Conservation (phyloP, 2,797 vertebrate species). For the Balearica regulorum region DNA sequence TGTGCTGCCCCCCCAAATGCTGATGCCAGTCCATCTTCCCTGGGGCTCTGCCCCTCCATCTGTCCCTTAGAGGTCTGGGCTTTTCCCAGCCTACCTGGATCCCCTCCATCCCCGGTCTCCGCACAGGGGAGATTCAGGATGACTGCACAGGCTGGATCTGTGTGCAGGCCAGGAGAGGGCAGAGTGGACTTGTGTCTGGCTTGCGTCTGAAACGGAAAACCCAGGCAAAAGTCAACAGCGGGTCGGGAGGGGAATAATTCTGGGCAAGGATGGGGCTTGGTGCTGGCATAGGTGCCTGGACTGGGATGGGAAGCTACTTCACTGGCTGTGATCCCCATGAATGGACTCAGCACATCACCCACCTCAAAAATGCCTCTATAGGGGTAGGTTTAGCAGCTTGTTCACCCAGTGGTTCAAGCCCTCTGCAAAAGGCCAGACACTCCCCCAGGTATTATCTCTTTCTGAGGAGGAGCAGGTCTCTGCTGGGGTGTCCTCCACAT, state of each 20-base stretch:
- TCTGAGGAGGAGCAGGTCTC: neutral
- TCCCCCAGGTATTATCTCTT: fast-evolving
- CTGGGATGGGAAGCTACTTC: neutral
- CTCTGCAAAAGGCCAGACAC: neutral
- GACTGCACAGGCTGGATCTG: neutral
- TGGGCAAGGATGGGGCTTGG: neutral
- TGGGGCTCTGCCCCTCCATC: neutral
- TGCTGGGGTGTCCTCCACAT: neutral
- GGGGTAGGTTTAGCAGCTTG: neutral
- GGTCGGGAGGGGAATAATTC: neutral
- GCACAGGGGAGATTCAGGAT: fast-evolving
- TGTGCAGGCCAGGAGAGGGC: conserved; percentile 47
- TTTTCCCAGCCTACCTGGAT: neutral
- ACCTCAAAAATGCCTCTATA: fast-evolving
- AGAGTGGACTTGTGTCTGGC: neutral
- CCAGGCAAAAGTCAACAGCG: neutral
- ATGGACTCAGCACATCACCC: neutral
- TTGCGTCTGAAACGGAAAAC: neutral
- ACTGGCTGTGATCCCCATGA: fast-evolving
- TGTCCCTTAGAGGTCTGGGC: fast-evolving
- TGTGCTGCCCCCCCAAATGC: fast-evolving
- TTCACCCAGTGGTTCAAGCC: neutral
- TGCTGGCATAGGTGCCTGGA: fast-evolving
- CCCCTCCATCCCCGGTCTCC: fast-evolving
- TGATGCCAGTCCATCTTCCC: neutral